Conservation (phyloP, 2,797 vertebrate species). For the Leptoclinus maculatus region DNA sequence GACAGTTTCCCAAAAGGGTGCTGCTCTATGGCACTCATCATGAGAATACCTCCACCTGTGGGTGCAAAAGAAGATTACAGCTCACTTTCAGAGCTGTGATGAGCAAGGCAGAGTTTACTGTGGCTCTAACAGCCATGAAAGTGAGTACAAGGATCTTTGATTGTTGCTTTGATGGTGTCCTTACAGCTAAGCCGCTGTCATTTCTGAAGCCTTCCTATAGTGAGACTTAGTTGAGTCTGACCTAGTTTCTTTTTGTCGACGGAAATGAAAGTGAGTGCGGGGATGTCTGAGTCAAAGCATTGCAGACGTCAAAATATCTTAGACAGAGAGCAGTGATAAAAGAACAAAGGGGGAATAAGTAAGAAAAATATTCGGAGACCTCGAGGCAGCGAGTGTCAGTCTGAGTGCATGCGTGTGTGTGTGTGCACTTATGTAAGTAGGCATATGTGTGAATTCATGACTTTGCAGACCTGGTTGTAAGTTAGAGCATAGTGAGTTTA, state of each 20-base stretch:
- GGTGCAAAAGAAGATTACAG: conserved; percentile 68
- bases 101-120: conserved; percentile 24
- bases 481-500: conserved; percentile 52
- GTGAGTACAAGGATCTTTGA: conserved; percentile 36
- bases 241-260: conserved; percentile 67
- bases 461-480: conserved; percentile 54
- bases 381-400: conserved; percentile 35
- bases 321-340: conserved; percentile 52
- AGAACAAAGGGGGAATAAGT: conserved; percentile 59
- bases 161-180: conserved; percentile 54
- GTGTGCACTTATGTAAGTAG: neutral
- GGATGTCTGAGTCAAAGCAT: conserved; percentile 54
- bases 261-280: conserved; percentile 53
- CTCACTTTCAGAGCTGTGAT: conserved; percentile 29
- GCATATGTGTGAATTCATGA: conserved; percentile 54
- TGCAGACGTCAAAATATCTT: conserved; percentile 58
- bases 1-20: neutral
- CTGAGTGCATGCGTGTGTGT: conserved; percentile 30
- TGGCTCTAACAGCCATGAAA: conserved; percentile 26
- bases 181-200: conserved; percentile 38
- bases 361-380: conserved; percentile 46
- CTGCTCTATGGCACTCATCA: conserved; percentile 34
- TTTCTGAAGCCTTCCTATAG: conserved; percentile 45
- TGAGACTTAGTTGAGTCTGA: conserved; percentile 56
- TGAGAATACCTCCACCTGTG: conserved; percentile 76